Evolutionary conservation across 92 coral and sea anemone species (phyloP), one percentile per base, ranked within the genome.

Genomic region (Muricea muricata): DNA sequence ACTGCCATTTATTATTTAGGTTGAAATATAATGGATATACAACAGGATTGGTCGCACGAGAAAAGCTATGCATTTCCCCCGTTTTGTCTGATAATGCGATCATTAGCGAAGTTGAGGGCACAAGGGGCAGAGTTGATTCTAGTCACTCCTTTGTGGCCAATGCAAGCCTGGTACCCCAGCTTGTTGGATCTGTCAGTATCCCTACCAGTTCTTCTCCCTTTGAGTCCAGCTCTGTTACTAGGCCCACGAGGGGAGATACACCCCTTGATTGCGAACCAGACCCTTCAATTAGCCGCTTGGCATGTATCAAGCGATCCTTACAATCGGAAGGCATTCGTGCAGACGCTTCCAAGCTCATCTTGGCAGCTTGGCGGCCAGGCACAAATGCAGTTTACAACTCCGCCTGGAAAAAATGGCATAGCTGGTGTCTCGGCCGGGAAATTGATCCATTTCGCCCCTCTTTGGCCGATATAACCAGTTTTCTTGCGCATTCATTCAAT

Each of bases 71-170:
- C n/a, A n/a, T n/a, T n/a, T n/a, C n/a, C n/a, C n/a, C n/a, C n/a
- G n/a, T n/a, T n/a, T n/a, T n/a, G n/a, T n/a, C n/a, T n/a, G n/a
- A n/a, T n/a, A n/a, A n/a, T n/a, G n/a, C n/a, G n/a, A n/a, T n/a
- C n/a, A n/a, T n/a, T n/a, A n/a, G n/a, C n/a, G n/a, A 67, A 67
- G 47, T 37, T 67, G 73, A 67, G 73, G 47, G 73, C 7, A 32
- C n/a, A 0, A 32, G 42, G 73, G 37, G 73, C 31, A 20, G 73
- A 37, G 47, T 20, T 57, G 14, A 25, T 61, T 24, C 18, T 87
- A 28, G 55, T 81, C 10, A 52, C 74, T 60, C 90, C 87, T 0
- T 73, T 87, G 67, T 87, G 82, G 87, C n/a, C n/a, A n/a, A n/a
- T n/a, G n/a, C n/a, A n/a, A n/a, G n/a, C n/a, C n/a, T n/a, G n/a